phyloP scores from a whole-genome alignment of 30 jellyfish, hydroid and myxozoan genomes.

The Sanderia malayensis region DNA sequence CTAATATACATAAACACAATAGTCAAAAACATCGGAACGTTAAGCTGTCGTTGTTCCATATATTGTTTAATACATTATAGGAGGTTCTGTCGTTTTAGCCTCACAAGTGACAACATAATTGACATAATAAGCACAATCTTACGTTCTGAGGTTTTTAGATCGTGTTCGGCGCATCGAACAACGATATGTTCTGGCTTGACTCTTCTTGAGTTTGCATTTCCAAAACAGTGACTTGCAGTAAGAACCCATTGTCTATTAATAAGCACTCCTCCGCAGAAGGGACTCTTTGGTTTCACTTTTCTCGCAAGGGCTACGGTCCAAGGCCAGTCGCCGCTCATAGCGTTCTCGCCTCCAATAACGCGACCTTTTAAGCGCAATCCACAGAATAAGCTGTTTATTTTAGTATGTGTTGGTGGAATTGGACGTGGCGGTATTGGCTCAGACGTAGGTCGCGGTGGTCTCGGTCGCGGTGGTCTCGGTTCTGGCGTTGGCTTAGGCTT shows the following conservation, averaged over 20 bases:
- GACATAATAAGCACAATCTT: too few relatives aligned
- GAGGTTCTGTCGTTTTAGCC: too few relatives aligned
- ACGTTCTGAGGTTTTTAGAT: not conserved
- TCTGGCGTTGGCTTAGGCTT: not conserved
- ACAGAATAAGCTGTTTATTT: not conserved
- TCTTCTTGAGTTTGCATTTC: not conserved
- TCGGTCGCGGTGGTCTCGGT: not conserved
- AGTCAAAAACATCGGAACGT: too few relatives aligned
- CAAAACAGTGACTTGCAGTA: slow-evolving; percentile 37
- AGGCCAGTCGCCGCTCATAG: slow-evolving; percentile 35
- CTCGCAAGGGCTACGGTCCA: slow-evolving; percentile 30
- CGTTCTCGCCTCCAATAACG: slow-evolving; percentile 25
- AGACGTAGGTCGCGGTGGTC: not conserved
- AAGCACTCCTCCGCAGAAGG: slow-evolving; percentile 17
- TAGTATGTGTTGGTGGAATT: not conserved
- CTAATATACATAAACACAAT: too few relatives aligned
- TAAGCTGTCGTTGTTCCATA: too few relatives aligned
- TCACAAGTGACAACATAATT: too few relatives aligned
- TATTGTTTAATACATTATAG: too few relatives aligned
- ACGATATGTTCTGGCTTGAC: not conserved
- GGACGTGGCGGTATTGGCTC: slow-evolving; percentile 6
- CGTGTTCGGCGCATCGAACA: not conserved
- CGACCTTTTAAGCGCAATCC: slow-evolving; percentile 19
- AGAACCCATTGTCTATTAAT: slow-evolving; percentile 16
- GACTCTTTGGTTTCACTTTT: not conserved